These are phyloP conservation scores for Phlogophora meticulosa DNA, from an alignment of 2,888 invertebrate genomes.

Conservation along the genomic window DNA sequence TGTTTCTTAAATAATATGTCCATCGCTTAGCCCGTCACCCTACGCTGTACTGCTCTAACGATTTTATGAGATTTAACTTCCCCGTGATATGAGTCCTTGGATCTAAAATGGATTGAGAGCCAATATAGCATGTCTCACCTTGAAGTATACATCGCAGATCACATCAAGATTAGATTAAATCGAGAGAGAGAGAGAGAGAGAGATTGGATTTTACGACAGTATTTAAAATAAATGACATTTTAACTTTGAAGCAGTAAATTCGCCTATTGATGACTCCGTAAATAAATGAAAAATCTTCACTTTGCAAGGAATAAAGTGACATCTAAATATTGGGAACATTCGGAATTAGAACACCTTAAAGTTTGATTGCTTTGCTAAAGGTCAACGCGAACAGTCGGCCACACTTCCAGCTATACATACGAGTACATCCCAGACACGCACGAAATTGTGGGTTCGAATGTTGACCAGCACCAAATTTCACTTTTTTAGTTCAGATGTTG, in stretches of 20 bases:
- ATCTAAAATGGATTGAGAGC: background rate
- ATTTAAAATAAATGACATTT: background rate
- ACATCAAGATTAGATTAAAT: slow-evolving; percentile 1
- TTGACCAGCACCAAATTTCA: too few relatives aligned
- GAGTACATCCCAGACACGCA: too few relatives aligned
- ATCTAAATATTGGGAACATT: background rate
- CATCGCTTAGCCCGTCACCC: too few relatives aligned
- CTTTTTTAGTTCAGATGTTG: too few relatives aligned
- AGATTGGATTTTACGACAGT: slow-evolving; percentile 15
- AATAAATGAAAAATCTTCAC: slow-evolving; percentile 8
- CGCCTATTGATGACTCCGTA: background rate
- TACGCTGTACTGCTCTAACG: background rate
- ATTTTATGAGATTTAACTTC: background rate
- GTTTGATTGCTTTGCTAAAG: background rate
- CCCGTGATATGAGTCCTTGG: background rate
- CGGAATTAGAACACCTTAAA: background rate
- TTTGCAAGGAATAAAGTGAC: background rate
- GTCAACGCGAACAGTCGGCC: background rate
- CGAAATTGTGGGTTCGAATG: too few relatives aligned
- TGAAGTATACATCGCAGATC: background rate
- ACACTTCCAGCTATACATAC: background rate
- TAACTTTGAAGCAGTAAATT: background rate
- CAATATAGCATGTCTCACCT: slow-evolving; percentile 4
- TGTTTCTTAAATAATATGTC: too few relatives aligned
- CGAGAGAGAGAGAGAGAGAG: background rate